Evolutionary conservation across 2,113 vertebrate genomes (phyloP).

Genomic region (Bos taurus): DNA sequence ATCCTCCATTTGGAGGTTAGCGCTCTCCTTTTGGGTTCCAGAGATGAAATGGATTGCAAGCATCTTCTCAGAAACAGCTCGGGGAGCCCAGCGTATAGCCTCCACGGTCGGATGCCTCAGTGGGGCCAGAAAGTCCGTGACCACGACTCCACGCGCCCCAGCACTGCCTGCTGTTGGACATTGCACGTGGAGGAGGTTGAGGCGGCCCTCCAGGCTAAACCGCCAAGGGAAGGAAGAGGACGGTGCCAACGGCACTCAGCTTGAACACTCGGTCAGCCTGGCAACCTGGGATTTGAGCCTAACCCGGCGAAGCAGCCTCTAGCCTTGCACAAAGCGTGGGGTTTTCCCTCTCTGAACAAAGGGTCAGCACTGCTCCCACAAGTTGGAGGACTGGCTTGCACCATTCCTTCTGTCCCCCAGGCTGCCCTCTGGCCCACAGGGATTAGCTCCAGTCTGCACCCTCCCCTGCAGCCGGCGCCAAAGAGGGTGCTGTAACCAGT

Average conservation of each 20-base stretch:
- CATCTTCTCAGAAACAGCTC: not conserved
- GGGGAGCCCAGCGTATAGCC: rapidly evolving
- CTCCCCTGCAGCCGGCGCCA: rapidly evolving
- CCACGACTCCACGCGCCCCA: not conserved
- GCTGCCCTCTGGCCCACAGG: not conserved
- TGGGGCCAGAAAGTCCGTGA: not conserved
- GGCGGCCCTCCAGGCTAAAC: not conserved
- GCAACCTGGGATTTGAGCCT: not conserved
- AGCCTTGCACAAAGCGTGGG: not conserved
- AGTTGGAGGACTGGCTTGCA: too few relatives aligned
- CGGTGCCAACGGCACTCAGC: not conserved
- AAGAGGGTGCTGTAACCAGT: too few relatives aligned
- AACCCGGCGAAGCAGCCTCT: rapidly evolving
- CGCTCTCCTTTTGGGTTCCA: not conserved
- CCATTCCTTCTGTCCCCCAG: not conserved
- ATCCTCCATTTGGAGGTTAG: not conserved
- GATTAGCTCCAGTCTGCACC: not conserved
- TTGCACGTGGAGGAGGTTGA: not conserved
- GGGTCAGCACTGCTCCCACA: not conserved
- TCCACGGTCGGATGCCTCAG: not conserved
- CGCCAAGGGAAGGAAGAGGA: rapidly evolving
- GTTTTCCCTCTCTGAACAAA: not conserved
- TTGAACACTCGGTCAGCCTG: rapidly evolving
- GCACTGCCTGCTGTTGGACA: rapidly evolving
- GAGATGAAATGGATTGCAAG: not conserved